Evolutionary conservation across 2,113 vertebrate genomes (phyloP).

Genomic region (Colaptes auratus): DNA sequence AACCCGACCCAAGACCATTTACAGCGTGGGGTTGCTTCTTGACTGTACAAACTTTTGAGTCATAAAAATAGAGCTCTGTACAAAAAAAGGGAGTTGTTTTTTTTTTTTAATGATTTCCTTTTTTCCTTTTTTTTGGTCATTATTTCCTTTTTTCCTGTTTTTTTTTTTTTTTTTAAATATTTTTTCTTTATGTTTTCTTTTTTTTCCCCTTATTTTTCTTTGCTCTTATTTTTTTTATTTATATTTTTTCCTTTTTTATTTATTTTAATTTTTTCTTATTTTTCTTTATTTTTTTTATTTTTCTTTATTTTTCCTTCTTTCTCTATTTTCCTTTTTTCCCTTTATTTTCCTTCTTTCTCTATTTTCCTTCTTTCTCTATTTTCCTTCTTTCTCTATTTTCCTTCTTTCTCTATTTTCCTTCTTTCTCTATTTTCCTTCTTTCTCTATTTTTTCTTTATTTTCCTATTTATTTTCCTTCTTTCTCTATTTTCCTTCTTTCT

Average conservation of each 20-base stretch:
- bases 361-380: no score
- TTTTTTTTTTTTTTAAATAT: slow-evolving; percentile 43
- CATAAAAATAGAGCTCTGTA: slow-evolving; percentile 99
- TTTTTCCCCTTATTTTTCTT: background rate
- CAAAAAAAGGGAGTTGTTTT: slow-evolving; percentile 85
- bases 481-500: background rate
- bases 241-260: no score
- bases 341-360: no score
- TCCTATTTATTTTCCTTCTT: slow-evolving; percentile 43
- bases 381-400: background rate
- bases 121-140: slow-evolving; percentile 20
- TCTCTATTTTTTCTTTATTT: background rate
- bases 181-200: background rate
- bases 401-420: no score
- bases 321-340: no score
- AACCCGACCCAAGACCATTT: slow-evolving; percentile 70
- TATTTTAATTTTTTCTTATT: no score
- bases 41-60: slow-evolving; percentile 98
- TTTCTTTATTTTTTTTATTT: no score
- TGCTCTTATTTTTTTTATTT: no score
- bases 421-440: background rate
- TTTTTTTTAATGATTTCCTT: slow-evolving; percentile 2
- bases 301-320: no score
- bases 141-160: no score
- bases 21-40: slow-evolving; percentile 84